phyloP scores from a whole-genome alignment of 2,113 vertebrate genomes.

The Bucco capensis region DNA sequence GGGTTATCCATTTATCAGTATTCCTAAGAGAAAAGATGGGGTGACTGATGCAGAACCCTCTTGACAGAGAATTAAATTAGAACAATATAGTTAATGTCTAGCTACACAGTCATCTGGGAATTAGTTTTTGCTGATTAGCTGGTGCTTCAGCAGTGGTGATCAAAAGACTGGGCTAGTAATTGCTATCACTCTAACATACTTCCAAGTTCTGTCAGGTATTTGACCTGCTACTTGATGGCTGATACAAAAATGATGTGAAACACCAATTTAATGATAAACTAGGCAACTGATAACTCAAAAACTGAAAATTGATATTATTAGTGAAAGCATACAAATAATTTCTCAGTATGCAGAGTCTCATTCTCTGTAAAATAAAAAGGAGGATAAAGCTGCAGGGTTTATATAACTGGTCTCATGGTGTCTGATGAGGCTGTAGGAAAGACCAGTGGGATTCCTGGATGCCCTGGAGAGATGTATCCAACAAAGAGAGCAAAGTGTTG shows the following conservation, averaged over 20 bases:
- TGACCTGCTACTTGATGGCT: neutral
- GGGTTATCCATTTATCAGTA: neutral
- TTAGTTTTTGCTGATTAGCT: neutral
- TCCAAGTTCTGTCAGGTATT: neutral
- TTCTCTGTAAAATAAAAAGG: neutral
- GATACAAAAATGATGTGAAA: neutral
- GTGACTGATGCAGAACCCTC: neutral
- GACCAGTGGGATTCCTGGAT: neutral
- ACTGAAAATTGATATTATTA: neutral
- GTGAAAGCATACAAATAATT: neutral
- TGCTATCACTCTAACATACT: neutral
- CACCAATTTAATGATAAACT: neutral
- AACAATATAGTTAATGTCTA: neutral
- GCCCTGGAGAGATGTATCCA: neutral
- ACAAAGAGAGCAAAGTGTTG: neutral
- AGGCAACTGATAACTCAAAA: neutral
- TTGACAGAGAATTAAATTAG: neutral
- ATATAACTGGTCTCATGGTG: neutral
- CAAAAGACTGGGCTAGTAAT: neutral
- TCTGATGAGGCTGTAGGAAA: neutral
- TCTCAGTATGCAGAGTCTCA: fast-evolving
- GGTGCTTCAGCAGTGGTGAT: neutral
- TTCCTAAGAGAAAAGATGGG: neutral
- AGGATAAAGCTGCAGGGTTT: neutral
- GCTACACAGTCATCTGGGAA: neutral